Base-by-base conservation (phyloP, 1,140 invertebrate species). In the Drosophila kepulauana region DNA sequence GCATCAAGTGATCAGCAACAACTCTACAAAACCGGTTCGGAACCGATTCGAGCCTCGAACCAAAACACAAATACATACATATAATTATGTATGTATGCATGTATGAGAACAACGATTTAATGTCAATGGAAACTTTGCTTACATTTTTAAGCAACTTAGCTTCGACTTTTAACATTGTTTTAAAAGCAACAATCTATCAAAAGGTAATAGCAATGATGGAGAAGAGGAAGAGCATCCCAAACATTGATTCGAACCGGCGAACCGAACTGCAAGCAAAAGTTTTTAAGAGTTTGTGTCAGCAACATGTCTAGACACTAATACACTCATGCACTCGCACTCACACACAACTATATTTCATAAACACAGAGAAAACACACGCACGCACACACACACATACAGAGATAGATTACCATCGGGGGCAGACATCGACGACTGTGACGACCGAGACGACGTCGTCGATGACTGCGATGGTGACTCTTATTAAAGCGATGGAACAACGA, bases 281-380 rank as follows among this genome's bases (percentile, higher is more conserved):
- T 74, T 73, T 56, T 59, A 43, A 54, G 56, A 59, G 56, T 62
- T 74, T 62, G 71, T 74, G 71, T 74, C 66, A 75, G 72, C 72
- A 75, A 75, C 72, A 75, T 75, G 72, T 75, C 72, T 75, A 75
- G 72, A 75, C 72, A 70, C 72, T 43, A 75, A 75, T 70, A 75
- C 72, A 75, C 35, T 7, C 35, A 62, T 41, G 43, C 3, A 58
- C 30, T 11, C 51, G 59, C 41, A 3, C 52, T 16, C 68, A 6
- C 20, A 56, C 33, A 46, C 41, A 46, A 30, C 41, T 15, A 38
- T 38, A 16, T 20, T 41, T 54, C 54, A 52, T 43, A 49, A 25
- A 64, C 51, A 71, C 61, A 38, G 35, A 52, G 45, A 73, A 30
- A 51, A 25, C 20, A 25, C 20, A 25, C 20, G 20, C 20, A 25